These are phyloP conservation scores for Coptodon bakossiorum DNA, from an alignment of 2,113 vertebrate species.

Conservation along the genomic window DNA sequence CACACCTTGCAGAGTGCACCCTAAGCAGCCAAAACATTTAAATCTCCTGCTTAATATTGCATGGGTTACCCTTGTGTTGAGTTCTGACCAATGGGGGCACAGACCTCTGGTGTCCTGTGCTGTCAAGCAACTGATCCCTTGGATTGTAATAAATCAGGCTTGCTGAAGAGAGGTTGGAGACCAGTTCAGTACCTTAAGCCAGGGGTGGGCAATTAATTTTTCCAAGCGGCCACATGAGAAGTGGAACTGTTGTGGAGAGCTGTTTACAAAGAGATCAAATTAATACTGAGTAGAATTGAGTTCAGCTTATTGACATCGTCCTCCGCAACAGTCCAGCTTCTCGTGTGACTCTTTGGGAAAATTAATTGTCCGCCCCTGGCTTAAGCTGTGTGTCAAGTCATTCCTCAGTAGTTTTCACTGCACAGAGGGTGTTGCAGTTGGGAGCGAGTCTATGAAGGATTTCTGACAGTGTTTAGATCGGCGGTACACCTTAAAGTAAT, in stretches of 20 bases:
- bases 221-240: fast-evolving
- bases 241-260: background rate
- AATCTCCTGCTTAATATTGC: background rate
- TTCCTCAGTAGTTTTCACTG: fast-evolving
- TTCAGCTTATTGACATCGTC: background rate
- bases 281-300: background rate
- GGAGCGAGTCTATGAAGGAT: background rate
- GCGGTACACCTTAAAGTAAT: background rate
- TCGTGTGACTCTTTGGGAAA: background rate
- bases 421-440: background rate
- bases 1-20: background rate
- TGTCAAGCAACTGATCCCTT: background rate
- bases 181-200: background rate
- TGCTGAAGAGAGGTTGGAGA: background rate
- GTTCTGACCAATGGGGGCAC: background rate
- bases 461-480: background rate
- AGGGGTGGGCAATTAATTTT: background rate
- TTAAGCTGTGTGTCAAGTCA: background rate
- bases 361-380: background rate
- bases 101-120: background rate
- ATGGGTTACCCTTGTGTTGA: background rate
- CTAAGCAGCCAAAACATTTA: background rate
- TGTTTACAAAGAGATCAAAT: background rate
- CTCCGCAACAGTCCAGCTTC: background rate
- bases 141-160: background rate